phyloP scores from a whole-genome alignment of 2,797 vertebrate genomes.

The Xerus rutilus region DNA sequence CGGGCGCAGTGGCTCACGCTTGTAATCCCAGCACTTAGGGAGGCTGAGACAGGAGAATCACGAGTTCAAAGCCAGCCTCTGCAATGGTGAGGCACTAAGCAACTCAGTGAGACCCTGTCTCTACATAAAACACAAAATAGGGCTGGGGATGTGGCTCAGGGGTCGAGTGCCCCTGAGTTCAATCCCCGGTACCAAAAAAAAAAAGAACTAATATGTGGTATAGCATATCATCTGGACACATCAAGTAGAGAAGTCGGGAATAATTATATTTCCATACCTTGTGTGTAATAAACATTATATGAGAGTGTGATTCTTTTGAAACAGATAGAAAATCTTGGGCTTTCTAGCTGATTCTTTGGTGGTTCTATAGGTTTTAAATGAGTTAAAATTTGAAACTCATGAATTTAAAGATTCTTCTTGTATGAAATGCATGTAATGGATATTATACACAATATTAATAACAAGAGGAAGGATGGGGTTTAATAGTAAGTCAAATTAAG shows the following conservation, averaged over 20 bases:
- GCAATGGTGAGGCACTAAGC: no score
- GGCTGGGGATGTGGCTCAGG: no score
- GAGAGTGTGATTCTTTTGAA: neutral
- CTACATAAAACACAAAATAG: no score
- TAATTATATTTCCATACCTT: slow-evolving; percentile 53
- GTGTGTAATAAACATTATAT: neutral
- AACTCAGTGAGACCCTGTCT: no score
- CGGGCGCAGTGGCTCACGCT: no score
- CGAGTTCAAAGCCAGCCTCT: no score
- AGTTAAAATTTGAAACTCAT: slow-evolving; percentile 57
- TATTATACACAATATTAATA: slow-evolving; percentile 78
- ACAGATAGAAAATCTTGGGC: neutral
- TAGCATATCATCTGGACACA: neutral
- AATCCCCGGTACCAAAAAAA: no score
- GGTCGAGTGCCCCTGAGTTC: no score
- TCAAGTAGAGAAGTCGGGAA: slow-evolving; percentile 21
- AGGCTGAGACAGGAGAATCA: no score
- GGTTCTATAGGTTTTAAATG: slow-evolving; percentile 28
- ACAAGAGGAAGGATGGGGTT: slow-evolving; percentile 37
- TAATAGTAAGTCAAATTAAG: slow-evolving; percentile 70
- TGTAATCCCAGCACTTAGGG: no score
- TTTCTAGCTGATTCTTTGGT: slow-evolving; percentile 8
- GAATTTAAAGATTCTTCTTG: slow-evolving; percentile 37
- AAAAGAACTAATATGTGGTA: neutral
- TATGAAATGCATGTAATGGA: slow-evolving; percentile 44